Percentiles rank a stretch among this genome's conserved stretches.
phyloP scores from a whole-genome alignment of 2,888 invertebrate genomes.

The Mythimna albipuncta region DNA sequence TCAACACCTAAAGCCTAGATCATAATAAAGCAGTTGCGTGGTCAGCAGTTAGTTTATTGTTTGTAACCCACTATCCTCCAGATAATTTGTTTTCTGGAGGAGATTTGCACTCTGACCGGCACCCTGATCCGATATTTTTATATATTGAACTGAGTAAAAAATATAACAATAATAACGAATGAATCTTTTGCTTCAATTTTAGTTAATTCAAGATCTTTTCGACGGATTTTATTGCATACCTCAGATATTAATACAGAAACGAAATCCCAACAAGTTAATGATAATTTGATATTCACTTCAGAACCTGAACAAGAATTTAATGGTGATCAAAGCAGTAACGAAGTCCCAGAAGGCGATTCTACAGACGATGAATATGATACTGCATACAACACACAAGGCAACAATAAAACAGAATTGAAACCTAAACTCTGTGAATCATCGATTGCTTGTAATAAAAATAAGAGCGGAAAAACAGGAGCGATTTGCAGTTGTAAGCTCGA shows the following conservation, averaged over 20 bases:
- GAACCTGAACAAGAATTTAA: not conserved
- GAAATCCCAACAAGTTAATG: not conserved
- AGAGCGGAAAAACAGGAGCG: not conserved
- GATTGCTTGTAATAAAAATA: not conserved
- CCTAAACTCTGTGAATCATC: not conserved
- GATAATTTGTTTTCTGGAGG: no score
- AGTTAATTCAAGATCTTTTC: not conserved
- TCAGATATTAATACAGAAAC: not conserved
- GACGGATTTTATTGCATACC: not conserved
- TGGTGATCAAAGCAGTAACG: not conserved
- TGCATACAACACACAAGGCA: not conserved
- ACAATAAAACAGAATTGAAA: not conserved
- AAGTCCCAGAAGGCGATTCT: not conserved
- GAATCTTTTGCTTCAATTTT: not conserved
- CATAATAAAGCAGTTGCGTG: no score
- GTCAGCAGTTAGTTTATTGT: no score
- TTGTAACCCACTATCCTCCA: no score
- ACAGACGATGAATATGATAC: not conserved
- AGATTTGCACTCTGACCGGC: no score
- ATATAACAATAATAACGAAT: not conserved
- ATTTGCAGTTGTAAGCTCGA: conserved; percentile 2
- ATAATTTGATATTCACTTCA: not conserved
- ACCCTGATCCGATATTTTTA: no score
- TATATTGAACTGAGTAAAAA: not conserved
- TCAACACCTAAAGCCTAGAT: no score